Evolutionary conservation across 2,797 vertebrate species (phyloP).

Genomic region (Scyliorhinus canicula): DNA sequence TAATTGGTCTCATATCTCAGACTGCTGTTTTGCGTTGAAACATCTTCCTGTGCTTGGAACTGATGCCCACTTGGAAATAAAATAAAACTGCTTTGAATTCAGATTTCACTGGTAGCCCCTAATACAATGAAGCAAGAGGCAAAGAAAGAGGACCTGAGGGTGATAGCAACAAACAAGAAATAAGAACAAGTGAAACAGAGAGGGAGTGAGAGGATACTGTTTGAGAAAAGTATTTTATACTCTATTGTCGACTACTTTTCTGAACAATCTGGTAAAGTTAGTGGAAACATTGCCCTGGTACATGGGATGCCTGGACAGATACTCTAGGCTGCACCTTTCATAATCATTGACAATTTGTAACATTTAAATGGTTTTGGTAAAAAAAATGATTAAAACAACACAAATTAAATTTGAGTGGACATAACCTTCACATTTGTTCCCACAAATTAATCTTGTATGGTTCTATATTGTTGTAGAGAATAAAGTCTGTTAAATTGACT

Average conservation of each 20-base stretch:
- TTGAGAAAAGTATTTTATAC: background rate
- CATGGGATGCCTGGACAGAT: background rate
- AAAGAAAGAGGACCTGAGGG: background rate
- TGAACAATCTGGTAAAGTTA: background rate
- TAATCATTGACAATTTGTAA: background rate
- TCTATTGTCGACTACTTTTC: background rate
- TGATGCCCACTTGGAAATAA: conserved; percentile 16
- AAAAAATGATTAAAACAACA: background rate
- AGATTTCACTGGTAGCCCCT: background rate
- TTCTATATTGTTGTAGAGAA: background rate
- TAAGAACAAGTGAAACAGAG: background rate
- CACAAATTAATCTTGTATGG: background rate
- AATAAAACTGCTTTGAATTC: conserved; percentile 2
- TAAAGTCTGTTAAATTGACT: conserved; percentile 2
- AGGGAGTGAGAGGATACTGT: background rate
- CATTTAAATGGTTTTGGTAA: background rate
- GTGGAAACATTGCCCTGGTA: background rate
- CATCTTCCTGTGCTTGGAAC: conserved; percentile 29
- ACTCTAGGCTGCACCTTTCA: background rate
- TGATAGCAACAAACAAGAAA: conserved; percentile 1
- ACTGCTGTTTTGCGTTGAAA: background rate
- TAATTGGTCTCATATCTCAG: background rate
- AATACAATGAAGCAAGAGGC: background rate
- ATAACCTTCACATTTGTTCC: background rate
- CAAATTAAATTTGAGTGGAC: background rate